Conservation (phyloP, 2,113 vertebrate species). For the Spea bombifrons region DNA sequence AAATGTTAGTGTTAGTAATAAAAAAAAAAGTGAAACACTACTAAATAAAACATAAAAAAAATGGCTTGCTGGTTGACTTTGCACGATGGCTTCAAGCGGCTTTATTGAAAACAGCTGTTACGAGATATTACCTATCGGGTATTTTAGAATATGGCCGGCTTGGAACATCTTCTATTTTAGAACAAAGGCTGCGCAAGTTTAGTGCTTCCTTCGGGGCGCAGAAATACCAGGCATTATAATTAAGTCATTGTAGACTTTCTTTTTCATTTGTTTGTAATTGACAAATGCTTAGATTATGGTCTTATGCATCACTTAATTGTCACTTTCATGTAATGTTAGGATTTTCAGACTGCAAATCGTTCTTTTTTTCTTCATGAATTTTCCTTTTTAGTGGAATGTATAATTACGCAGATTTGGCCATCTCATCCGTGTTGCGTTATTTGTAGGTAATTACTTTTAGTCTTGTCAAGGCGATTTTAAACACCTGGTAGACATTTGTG, state of each 20-base stretch:
- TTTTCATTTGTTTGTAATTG: slow-evolving; percentile 50
- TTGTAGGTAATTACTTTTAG: slow-evolving; percentile 29
- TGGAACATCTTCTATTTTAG: slow-evolving; percentile 36
- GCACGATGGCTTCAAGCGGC: slow-evolving; percentile 33
- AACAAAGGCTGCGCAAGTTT: slow-evolving; percentile 50
- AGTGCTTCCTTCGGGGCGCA: slow-evolving; percentile 59
- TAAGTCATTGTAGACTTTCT: slow-evolving; percentile 63
- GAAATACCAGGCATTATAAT: slow-evolving; percentile 46
- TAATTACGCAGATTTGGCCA: slow-evolving; percentile 18
- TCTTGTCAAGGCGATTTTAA: slow-evolving; percentile 39
- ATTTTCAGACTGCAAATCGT: too few species aligned
- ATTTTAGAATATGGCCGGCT: slow-evolving; percentile 41
- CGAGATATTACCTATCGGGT: slow-evolving; percentile 53
- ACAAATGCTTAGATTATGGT: slow-evolving; percentile 26
- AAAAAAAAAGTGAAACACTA: slow-evolving; percentile 7
- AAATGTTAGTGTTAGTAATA: not conserved
- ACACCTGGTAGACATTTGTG: slow-evolving; percentile 45
- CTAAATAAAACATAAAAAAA: slow-evolving; percentile 45
- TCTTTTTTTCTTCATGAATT: not conserved
- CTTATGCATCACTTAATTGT: slow-evolving; percentile 10
- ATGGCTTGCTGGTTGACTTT: slow-evolving; percentile 43
- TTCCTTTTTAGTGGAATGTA: not conserved
- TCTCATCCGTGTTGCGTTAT: slow-evolving; percentile 10
- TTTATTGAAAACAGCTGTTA: slow-evolving; percentile 72
- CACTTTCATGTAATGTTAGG: slow-evolving; percentile 22